Conservation (phyloP, 1,140 invertebrate species). For the Pachyrhynchus sulphureomaculatus region DNA sequence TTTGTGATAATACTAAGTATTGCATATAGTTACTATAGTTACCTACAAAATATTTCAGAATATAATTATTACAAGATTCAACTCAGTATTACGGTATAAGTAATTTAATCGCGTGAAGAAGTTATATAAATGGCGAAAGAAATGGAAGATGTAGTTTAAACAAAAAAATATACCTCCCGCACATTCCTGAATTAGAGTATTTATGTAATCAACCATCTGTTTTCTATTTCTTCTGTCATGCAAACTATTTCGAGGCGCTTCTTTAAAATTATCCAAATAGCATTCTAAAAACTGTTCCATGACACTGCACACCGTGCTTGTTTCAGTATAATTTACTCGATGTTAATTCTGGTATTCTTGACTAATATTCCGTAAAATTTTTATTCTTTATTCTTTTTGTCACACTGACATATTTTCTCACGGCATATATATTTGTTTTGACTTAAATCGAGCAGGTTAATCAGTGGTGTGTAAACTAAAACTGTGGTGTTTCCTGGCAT, state of each 20-base stretch:
- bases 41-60: no score
- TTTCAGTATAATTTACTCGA: neutral
- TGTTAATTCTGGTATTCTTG: neutral
- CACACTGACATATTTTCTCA: conserved; percentile 7
- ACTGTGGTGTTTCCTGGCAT: no score
- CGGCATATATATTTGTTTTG: neutral
- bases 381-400: neutral
- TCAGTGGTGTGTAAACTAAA: no score
- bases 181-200: conserved; percentile 68
- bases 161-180: conserved; percentile 55
- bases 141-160: no score
- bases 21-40: no score
- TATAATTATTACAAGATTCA: no score
- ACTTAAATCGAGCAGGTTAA: no score
- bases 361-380: neutral
- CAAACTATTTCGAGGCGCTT: conserved; percentile 64
- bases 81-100: no score
- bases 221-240: conserved; percentile 63
- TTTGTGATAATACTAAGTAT: no score
- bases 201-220: conserved; percentile 67
- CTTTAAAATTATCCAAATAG: conserved; percentile 68
- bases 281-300: conserved; percentile 71
- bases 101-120: no score
- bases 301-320: neutral
- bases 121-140: no score